A percentile compares a stretch with the other conserved stretches of the same genome.
These are phyloP conservation scores for Lanius ludovicianus DNA, from an alignment of 2,113 vertebrate genomes.

Conservation along the genomic window DNA sequence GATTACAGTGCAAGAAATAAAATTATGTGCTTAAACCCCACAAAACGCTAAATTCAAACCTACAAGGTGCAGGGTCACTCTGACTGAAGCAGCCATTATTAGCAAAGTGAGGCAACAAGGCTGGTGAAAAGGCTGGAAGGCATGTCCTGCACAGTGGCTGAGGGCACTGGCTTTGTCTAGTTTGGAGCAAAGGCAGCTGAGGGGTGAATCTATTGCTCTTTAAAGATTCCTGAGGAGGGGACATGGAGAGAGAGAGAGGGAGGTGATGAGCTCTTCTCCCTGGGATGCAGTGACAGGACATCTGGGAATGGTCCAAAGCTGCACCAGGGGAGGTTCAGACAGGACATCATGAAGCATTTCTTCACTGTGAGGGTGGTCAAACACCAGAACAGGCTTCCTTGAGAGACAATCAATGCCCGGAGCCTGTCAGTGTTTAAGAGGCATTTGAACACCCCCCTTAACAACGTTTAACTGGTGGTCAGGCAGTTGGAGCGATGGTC, in stretches of 20 bases:
- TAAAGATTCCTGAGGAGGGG: not conserved
- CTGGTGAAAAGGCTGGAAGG: not conserved
- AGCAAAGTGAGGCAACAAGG: not conserved
- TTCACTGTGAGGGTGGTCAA: not conserved
- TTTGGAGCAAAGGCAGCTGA: not conserved
- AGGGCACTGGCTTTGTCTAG: not conserved
- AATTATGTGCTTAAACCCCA: not conserved
- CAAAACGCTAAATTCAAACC: not conserved
- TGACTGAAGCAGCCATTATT: not conserved
- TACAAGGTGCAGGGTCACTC: not conserved
- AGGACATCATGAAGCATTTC: not conserved
- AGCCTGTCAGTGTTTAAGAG: not conserved
- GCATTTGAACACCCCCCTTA: not conserved
- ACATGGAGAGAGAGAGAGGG: not conserved
- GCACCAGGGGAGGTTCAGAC: not conserved
- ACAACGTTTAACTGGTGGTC: rapidly evolving
- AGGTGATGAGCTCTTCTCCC: not conserved
- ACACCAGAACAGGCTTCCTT: not conserved
- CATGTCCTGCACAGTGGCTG: rapidly evolving
- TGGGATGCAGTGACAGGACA: not conserved
- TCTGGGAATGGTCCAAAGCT: not conserved
- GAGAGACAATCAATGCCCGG: not conserved
- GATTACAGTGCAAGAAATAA: not conserved
- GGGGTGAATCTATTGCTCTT: not conserved
- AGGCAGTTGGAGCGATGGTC: not conserved